A percentile compares a stretch with the other conserved stretches of the same genome.
phyloP scores from a whole-genome alignment of 2,888 invertebrate genomes.

The Folsomia candida region DNA sequence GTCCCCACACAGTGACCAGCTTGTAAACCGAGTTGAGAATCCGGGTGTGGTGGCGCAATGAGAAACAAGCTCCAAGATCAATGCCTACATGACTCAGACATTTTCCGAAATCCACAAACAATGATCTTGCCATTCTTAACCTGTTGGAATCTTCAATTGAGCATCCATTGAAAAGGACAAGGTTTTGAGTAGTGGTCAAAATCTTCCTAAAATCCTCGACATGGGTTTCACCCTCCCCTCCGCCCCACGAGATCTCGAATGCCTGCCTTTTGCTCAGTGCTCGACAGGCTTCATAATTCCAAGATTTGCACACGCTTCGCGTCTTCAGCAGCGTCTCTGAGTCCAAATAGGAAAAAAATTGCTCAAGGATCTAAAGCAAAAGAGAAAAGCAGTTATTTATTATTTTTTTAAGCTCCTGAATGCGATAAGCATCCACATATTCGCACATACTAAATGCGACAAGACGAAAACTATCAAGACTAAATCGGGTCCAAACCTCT shows the following conservation, averaged over 20 bases:
- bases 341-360: neutral
- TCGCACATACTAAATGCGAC: no score
- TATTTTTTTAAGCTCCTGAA: no score
- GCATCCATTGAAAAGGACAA: neutral
- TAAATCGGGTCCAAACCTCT: no score
- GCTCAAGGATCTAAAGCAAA: neutral
- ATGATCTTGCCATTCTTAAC: neutral
- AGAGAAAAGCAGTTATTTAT: no score
- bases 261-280: neutral
- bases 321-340: neutral
- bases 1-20: neutral
- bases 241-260: neutral
- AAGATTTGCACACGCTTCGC: neutral
- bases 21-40: neutral
- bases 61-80: neutral
- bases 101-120: neutral
- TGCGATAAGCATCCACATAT: no score
- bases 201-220: neutral
- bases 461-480: no score
- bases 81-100: neutral
- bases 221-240: neutral
- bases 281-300: neutral
- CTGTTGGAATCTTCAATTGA: neutral
- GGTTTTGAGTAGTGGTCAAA: neutral
- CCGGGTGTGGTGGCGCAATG: neutral